Conservation (phyloP, 1,140 invertebrate genomes). For the Elysia chlorotica region DNA sequence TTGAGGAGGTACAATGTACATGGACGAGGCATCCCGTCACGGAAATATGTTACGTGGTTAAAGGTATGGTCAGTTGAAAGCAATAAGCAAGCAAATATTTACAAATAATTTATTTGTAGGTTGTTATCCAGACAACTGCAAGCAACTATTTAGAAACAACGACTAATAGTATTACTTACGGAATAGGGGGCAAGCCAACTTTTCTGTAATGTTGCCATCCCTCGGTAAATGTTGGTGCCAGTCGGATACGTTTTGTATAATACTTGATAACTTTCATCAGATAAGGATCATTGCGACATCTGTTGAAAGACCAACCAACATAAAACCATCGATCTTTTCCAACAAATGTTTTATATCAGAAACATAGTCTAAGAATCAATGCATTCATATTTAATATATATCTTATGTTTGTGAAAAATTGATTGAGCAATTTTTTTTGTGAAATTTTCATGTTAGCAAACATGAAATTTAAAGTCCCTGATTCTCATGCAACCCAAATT, state of each 20-base stretch:
- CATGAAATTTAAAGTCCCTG: not conserved
- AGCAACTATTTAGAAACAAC: too few species aligned
- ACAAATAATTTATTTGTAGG: too few species aligned
- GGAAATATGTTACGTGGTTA: too few species aligned
- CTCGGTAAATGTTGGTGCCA: slow-evolving; percentile 51
- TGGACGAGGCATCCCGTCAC: too few species aligned
- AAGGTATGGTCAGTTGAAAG: too few species aligned
- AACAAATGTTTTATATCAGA: not conserved
- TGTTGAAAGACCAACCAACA: slow-evolving; percentile 23
- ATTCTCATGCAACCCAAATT: too few species aligned
- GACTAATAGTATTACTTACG: too few species aligned
- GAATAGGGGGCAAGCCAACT: slow-evolving; percentile 58
- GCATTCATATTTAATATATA: not conserved
- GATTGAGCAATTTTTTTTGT: not conserved
- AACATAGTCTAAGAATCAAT: not conserved
- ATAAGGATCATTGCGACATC: slow-evolving; percentile 57
- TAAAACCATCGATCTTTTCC: not conserved
- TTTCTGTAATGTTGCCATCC: slow-evolving; percentile 60
- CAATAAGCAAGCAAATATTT: too few species aligned
- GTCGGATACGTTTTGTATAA: slow-evolving; percentile 49
- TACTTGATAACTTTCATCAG: slow-evolving; percentile 55
- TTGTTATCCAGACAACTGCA: too few species aligned
- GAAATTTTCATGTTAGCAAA: not conserved
- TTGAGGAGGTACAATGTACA: too few species aligned
- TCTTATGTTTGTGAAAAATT: not conserved